phyloP scores from a whole-genome alignment of 2,888 invertebrate genomes.

The Lasioglossum lativentre region DNA sequence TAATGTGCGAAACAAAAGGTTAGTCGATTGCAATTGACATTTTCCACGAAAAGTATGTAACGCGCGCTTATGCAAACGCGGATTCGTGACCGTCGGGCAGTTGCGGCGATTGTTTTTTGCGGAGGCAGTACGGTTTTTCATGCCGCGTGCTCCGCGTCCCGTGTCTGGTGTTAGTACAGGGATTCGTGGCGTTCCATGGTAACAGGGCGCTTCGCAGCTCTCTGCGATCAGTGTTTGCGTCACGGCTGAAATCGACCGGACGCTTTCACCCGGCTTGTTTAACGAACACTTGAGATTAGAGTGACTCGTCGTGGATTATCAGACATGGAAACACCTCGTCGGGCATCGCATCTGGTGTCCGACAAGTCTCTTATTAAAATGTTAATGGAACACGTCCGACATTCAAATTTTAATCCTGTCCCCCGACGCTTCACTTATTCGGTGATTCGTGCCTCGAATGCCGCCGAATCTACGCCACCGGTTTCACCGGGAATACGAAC shows the following conservation, averaged over 20 bases:
- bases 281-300: constrained; percentile 80
- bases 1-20: neutral
- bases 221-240: constrained; percentile 35
- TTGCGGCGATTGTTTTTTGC: constrained; percentile 31
- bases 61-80: neutral
- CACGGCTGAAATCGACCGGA: constrained; percentile 44
- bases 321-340: constrained; percentile 35
- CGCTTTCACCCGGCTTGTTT: constrained; percentile 74
- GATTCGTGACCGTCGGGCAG: constrained; percentile 41
- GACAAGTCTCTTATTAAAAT: constrained; percentile 17
- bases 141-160: neutral
- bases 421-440: neutral
- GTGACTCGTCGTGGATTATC: constrained; percentile 78
- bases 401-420: neutral
- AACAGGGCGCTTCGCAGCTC: neutral
- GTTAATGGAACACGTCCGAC: constrained; percentile 29
- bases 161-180: neutral
- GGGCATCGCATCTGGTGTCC: constrained; percentile 53
- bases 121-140: constrained; percentile 9
- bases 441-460: neutral
- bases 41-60: neutral
- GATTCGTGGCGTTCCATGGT: neutral
- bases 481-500: neutral
- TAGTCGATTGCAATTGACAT: neutral
- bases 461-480: neutral